Evolutionary conservation across 2,888 invertebrate genomes (phyloP).

Genomic region (Coenonympha glycerion): DNA sequence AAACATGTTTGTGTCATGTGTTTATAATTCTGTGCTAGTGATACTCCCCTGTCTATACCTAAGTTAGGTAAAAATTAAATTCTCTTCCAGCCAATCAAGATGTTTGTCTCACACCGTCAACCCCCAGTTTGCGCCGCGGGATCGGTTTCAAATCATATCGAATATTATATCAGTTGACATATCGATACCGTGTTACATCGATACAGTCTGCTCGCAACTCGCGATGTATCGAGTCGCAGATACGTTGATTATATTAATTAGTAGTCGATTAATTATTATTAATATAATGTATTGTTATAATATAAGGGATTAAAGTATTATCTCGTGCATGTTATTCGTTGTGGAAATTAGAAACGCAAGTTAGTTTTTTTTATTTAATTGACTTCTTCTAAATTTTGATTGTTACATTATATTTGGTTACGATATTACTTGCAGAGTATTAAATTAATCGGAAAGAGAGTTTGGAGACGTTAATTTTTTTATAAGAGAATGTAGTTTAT

Average conservation of each 20-base stretch:
- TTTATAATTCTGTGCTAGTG: too few species aligned
- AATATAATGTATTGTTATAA: slow-evolving; percentile 9
- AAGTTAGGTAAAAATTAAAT: too few species aligned
- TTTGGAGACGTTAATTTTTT: background rate
- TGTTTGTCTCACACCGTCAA: too few species aligned
- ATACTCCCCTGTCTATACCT: too few species aligned
- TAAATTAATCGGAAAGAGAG: background rate
- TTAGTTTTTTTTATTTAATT: background rate
- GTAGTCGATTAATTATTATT: background rate
- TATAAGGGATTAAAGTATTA: slow-evolving; percentile 2
- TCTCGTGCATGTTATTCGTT: slow-evolving; percentile 5
- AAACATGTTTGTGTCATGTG: too few species aligned
- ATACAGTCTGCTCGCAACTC: background rate
- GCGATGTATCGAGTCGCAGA: background rate
- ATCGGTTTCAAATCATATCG: slow-evolving; percentile 9
- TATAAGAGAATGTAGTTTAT: background rate
- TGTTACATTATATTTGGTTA: background rate
- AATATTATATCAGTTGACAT: slow-evolving; percentile 19
- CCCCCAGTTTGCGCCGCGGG: background rate
- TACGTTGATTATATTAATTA: background rate
- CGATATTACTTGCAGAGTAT: background rate
- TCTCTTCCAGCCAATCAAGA: too few species aligned
- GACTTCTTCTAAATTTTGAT: background rate
- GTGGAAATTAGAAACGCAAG: background rate
- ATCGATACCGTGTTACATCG: slow-evolving; percentile 12